A percentile compares a stretch with the other conserved stretches of the same genome.
Evolutionary conservation across 1,140 invertebrate species (phyloP).

Genomic region (Procambarus virginalis): DNA sequence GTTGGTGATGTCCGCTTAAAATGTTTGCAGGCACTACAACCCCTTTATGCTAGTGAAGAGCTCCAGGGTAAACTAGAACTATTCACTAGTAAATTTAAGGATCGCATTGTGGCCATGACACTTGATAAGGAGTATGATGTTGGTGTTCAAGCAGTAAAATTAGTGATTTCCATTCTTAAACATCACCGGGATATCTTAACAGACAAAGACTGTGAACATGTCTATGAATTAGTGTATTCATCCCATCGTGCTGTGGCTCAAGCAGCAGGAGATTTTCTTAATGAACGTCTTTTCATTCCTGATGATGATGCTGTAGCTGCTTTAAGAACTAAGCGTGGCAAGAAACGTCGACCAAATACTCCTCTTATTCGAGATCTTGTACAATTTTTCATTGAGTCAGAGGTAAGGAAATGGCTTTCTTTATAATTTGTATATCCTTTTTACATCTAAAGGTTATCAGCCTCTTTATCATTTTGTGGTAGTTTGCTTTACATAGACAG

Average conservation of each 20-base stretch:
- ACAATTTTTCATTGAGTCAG: slow-evolving; percentile 99
- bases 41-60: slow-evolving; percentile 96
- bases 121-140: slow-evolving; percentile 99
- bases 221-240: slow-evolving; percentile 99
- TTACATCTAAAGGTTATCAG: slow-evolving; percentile 41
- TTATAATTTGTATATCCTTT: too few species aligned
- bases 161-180: slow-evolving; percentile 96
- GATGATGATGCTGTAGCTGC: slow-evolving; percentile 83
- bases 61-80: slow-evolving; percentile 96
- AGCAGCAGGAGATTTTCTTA: slow-evolving; percentile 98
- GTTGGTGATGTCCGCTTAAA: slow-evolving; percentile 81
- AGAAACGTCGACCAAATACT: slow-evolving; percentile 91
- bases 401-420: slow-evolving; percentile 76
- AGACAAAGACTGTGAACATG: slow-evolving; percentile 99
- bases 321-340: slow-evolving; percentile 89
- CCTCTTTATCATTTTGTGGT: not conserved
- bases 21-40: slow-evolving; percentile 88
- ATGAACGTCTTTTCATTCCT: slow-evolving; percentile 92
- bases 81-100: slow-evolving; percentile 99
- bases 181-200: slow-evolving; percentile 95
- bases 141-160: slow-evolving; percentile 95
- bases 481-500: too few species aligned
- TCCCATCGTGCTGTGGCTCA: slow-evolving; percentile 95
- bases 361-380: slow-evolving; percentile 96
- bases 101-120: slow-evolving; percentile 99